Conservation (phyloP, 1,140 invertebrate species). For the Streblospio benedicti region DNA sequence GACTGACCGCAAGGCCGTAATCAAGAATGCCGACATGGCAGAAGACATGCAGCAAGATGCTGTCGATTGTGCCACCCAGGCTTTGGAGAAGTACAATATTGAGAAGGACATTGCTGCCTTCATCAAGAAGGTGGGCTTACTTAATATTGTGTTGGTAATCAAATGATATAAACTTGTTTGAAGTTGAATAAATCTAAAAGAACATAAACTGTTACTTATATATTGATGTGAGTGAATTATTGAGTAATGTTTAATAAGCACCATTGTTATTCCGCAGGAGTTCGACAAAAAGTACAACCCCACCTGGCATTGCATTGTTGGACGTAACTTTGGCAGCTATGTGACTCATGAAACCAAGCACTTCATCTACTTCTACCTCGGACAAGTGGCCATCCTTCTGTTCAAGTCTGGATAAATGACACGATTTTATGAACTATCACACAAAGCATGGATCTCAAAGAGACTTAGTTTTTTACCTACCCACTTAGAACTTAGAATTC, state of each 20-base stretch:
- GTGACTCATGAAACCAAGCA: slow-evolving; percentile 94
- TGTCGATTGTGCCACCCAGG: slow-evolving; percentile 95
- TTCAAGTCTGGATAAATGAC: slow-evolving; percentile 99
- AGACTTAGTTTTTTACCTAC: no score
- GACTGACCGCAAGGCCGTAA: slow-evolving; percentile 97
- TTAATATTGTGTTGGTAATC: no score
- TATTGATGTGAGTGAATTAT: no score
- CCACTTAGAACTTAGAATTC: no score
- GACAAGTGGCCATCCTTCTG: slow-evolving; percentile 90
- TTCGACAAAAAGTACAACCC: slow-evolving; percentile 98
- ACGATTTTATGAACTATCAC: no score
- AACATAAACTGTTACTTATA: no score
- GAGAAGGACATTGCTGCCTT: slow-evolving; percentile 98
- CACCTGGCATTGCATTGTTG: slow-evolving; percentile 93
- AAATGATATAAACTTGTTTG: no score
- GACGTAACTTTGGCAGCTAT: slow-evolving; percentile 87
- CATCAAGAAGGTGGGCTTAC: slow-evolving; percentile 96
- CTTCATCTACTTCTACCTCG: slow-evolving; percentile 94
- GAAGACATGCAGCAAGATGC: slow-evolving; percentile 99
- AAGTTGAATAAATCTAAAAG: no score
- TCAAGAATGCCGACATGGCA: slow-evolving; percentile 99
- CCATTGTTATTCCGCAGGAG: no score
- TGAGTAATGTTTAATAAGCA: no score
- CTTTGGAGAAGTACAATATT: slow-evolving; percentile 97
- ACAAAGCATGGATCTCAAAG: no score